phyloP scores from a whole-genome alignment of 2,888 invertebrate species.

The Mesoligia furuncula region DNA sequence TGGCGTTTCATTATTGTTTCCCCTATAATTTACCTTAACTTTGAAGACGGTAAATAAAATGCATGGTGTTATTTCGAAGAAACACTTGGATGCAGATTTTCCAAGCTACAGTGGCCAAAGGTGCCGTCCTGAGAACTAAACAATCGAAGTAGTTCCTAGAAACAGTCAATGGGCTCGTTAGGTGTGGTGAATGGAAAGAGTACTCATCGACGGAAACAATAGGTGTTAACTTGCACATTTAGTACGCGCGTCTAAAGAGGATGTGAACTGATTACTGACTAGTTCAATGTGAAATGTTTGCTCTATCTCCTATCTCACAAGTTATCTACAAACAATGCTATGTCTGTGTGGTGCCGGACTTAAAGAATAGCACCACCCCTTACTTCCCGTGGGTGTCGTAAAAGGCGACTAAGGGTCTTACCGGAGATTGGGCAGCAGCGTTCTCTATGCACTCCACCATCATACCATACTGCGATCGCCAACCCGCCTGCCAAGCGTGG shows the following conservation, averaged over 20 bases:
- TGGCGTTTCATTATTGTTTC: slow-evolving; percentile 57
- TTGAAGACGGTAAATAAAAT: slow-evolving; percentile 61
- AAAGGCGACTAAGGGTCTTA: no score
- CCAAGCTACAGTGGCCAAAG: slow-evolving; percentile 71
- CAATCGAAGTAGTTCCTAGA: slow-evolving; percentile 82
- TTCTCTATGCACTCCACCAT: no score
- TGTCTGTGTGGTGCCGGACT: no score
- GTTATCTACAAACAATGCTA: slow-evolving; percentile 21
- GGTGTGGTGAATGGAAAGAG: slow-evolving; percentile 77
- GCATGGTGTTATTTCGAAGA: slow-evolving; percentile 65
- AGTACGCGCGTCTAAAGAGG: slow-evolving; percentile 74
- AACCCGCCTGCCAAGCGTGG: no score
- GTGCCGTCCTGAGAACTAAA: slow-evolving; percentile 80
- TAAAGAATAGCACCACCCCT: no score
- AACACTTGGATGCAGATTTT: slow-evolving; percentile 71
- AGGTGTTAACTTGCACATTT: slow-evolving; percentile 80
- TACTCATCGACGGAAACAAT: slow-evolving; percentile 81
- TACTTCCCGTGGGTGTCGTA: no score
- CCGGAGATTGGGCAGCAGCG: no score
- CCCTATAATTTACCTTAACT: slow-evolving; percentile 73
- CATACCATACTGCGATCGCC: no score
- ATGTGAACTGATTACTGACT: slow-evolving; percentile 79
- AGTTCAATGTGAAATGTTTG: slow-evolving; percentile 52
- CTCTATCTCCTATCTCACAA: slow-evolving; percentile 20
- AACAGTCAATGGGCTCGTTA: slow-evolving; percentile 74